These are phyloP conservation scores for Xanthia icteritia DNA, from an alignment of 2,888 invertebrate genomes.

Conservation along the genomic window DNA sequence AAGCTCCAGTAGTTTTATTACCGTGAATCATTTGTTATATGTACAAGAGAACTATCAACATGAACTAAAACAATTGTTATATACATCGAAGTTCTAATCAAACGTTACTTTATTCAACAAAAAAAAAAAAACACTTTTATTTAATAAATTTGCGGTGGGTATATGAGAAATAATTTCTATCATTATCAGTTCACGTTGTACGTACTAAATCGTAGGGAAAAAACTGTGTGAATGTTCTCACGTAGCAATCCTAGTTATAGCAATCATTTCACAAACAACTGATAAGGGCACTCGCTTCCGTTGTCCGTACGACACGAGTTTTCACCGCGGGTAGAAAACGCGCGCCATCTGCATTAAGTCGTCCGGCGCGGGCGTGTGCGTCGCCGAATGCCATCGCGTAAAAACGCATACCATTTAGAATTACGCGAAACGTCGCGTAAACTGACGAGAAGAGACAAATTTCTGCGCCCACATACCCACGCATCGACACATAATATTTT, in stretches of 20 bases:
- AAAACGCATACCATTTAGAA: constrained; percentile 76
- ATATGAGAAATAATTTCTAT: constrained; percentile 1
- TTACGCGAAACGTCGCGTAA: constrained; percentile 73
- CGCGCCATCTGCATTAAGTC: constrained; percentile 67
- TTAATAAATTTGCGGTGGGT: neutral
- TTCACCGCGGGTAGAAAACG: constrained; percentile 76
- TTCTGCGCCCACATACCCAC: constrained; percentile 79
- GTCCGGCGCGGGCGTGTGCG: constrained; percentile 55
- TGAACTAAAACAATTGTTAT: neutral
- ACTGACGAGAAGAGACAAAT: constrained; percentile 50
- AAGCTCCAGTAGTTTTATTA: constrained; percentile 52
- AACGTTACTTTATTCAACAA: neutral
- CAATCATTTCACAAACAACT: constrained; percentile 82
- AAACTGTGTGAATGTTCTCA: constrained; percentile 77
- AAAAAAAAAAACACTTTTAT: constrained; percentile 21
- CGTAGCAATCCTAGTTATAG: constrained; percentile 76
- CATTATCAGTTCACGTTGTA: constrained; percentile 21
- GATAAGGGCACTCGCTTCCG: constrained; percentile 87
- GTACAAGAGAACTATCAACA: constrained; percentile 14
- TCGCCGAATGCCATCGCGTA: constrained; percentile 72
- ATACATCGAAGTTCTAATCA: neutral
- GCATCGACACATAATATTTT: constrained; percentile 72
- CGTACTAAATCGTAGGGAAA: constrained; percentile 51
- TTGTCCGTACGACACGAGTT: constrained; percentile 73
- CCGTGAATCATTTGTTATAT: constrained; percentile 45